Evolutionary conservation across 2,113 vertebrate genomes (phyloP).

Genomic region (Sceloporus undulatus): DNA sequence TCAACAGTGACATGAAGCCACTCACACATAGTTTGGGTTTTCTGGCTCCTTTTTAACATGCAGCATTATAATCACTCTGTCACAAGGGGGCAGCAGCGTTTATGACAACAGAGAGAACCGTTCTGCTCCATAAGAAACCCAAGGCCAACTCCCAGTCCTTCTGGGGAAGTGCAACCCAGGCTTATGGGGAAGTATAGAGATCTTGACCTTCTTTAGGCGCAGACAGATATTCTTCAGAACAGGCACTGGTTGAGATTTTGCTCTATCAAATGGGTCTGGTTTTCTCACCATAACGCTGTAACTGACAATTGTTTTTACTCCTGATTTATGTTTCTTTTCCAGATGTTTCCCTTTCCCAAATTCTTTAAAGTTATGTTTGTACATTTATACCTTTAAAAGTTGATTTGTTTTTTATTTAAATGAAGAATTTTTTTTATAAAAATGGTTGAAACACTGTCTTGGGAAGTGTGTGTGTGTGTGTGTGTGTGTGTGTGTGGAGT

Average conservation of each 20-base stretch:
- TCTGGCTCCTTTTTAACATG: not conserved
- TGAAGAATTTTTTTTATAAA: not conserved
- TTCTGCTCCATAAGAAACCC: not conserved
- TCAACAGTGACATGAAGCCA: too few relatives aligned
- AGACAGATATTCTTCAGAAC: not conserved
- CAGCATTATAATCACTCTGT: not conserved
- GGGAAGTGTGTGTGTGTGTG: too few relatives aligned
- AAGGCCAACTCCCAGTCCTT: not conserved
- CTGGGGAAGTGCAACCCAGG: not conserved
- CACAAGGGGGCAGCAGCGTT: constrained; percentile 17
- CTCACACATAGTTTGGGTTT: not conserved
- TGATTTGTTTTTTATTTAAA: not conserved
- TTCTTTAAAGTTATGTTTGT: not conserved
- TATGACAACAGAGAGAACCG: not conserved
- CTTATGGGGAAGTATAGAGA: not conserved
- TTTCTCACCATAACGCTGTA: not conserved
- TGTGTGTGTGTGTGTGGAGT: not conserved
- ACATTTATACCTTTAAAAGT: not conserved
- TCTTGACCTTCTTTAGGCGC: not conserved
- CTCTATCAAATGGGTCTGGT: not conserved
- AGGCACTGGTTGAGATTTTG: not conserved
- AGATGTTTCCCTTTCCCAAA: not conserved
- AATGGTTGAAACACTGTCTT: too few relatives aligned
- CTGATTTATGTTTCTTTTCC: not conserved
- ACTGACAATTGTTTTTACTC: not conserved